Evolutionary conservation across 2,797 vertebrate species (phyloP).

Genomic region (Hemitrygon akajei): DNA sequence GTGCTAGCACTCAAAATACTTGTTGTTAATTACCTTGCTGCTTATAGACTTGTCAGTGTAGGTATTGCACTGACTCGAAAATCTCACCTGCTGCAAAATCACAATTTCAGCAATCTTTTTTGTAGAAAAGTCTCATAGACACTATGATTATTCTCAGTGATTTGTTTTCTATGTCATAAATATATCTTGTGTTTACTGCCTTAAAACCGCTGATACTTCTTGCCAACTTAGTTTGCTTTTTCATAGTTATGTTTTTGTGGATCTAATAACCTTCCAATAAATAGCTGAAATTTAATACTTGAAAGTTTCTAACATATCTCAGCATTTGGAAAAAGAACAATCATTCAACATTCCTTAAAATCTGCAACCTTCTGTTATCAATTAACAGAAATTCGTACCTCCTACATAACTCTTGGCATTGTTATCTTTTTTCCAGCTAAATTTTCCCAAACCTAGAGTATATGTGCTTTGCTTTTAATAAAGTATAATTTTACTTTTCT

Average conservation of each 20-base stretch:
- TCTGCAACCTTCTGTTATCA: background rate
- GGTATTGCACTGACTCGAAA: too few relatives aligned
- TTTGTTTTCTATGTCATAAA: background rate
- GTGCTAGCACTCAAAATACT: too few relatives aligned
- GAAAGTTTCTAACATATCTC: background rate
- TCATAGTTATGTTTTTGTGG: background rate
- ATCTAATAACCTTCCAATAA: background rate
- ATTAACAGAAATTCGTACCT: conserved; percentile 5
- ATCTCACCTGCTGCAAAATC: background rate
- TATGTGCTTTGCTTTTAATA: background rate
- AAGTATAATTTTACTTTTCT: background rate
- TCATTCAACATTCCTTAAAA: background rate
- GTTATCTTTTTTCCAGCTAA: background rate
- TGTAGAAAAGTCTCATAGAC: background rate
- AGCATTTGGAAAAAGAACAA: conserved; percentile 14
- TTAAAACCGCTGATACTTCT: background rate
- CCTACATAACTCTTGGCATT: background rate
- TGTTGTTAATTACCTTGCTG: too few relatives aligned
- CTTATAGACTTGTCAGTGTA: too few relatives aligned
- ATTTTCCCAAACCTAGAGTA: background rate
- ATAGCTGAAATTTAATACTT: background rate
- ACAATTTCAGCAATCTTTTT: background rate
- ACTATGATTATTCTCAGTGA: background rate
- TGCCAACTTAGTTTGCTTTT: background rate
- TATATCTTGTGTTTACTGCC: background rate